A percentile compares a stretch with the other conserved stretches of the same genome.
Evolutionary conservation across 2,797 vertebrate species (phyloP).

Genomic region (Anniella stebbinsi): DNA sequence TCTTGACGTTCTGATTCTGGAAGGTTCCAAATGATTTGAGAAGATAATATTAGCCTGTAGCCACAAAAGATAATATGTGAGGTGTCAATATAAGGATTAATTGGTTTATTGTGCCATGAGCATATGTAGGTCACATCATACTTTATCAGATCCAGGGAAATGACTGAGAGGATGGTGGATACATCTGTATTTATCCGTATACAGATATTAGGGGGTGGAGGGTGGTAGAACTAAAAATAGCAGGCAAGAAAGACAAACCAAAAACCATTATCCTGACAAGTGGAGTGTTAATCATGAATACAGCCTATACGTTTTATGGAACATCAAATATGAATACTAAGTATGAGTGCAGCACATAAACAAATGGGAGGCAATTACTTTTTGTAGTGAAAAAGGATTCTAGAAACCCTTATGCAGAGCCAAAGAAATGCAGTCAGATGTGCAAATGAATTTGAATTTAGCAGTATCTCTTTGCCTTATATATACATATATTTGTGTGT

Average conservation of each 20-base stretch:
- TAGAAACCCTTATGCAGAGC: neutral
- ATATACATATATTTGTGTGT: neutral
- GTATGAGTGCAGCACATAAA: neutral
- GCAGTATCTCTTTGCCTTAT: neutral
- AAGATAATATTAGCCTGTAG: neutral
- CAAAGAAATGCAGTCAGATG: constrained; percentile 2
- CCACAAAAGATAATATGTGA: neutral
- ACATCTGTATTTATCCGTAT: neutral
- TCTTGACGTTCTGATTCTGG: neutral
- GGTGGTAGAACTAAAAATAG: neutral
- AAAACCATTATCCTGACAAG: neutral
- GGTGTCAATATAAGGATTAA: neutral
- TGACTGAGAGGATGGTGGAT: neutral
- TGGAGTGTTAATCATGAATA: constrained; percentile 3
- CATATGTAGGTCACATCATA: constrained; percentile 8
- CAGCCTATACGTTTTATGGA: constrained; percentile 5
- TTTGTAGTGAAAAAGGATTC: neutral
- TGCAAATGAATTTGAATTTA: constrained; percentile 4
- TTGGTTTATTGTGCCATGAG: neutral
- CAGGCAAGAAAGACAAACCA: neutral
- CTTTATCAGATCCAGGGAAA: neutral
- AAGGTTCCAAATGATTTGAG: neutral
- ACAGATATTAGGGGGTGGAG: neutral
- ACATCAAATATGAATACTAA: neutral
- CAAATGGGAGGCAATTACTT: neutral